Base-by-base conservation (phyloP, 2,113 vertebrate genomes). In the Carlito syrichta region DNA sequence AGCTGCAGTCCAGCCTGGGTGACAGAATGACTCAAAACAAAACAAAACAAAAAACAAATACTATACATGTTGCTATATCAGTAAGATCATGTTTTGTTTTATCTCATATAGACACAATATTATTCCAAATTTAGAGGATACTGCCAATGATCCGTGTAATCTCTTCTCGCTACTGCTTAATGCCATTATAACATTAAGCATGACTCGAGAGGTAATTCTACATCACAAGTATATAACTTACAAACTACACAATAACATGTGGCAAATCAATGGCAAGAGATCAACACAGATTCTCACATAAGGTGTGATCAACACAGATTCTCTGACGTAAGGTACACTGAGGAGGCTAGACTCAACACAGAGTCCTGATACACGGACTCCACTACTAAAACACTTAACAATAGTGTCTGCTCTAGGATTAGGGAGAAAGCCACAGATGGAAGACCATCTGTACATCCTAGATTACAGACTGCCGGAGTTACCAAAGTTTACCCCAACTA, bases 311-410 rank as follows among this genome's bases (percentile, higher is more conserved):
- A 17, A n/a, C 38, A 43, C 16, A 63, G 56, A 62, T 2, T 30
- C 5, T 20, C 16, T 22, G 20, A 10, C 0, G 0, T 0, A 27
- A 25, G 35, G 45, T 4, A 16, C 5, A 6, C 32, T 3, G 2
- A 10, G 86, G 40, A 56, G 30, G 45, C 50, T 35, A 23, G 68
- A 22, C 71, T 10, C 74, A 25, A 40, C 3, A 2, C 2, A 17
- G 56, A 7, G 35, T 10, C 8, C 13, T 23, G 38, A 20, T 5
- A 35, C 2, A 0, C 25, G 0, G n/a, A 2, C 76, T 13, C 40
- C 48, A 19, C 52, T 7, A 23, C 45, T 68, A 38, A n/a, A 17
- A 25, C 54, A 13, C 48, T 7, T 6, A 27, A 74, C 48, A 25
- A 23, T 1, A 40, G 30, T 9, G 56, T n/a, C 82, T 6, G 9